Evolutionary conservation across 2,797 vertebrate species (phyloP).

Genomic region (Artibeus lituratus): DNA sequence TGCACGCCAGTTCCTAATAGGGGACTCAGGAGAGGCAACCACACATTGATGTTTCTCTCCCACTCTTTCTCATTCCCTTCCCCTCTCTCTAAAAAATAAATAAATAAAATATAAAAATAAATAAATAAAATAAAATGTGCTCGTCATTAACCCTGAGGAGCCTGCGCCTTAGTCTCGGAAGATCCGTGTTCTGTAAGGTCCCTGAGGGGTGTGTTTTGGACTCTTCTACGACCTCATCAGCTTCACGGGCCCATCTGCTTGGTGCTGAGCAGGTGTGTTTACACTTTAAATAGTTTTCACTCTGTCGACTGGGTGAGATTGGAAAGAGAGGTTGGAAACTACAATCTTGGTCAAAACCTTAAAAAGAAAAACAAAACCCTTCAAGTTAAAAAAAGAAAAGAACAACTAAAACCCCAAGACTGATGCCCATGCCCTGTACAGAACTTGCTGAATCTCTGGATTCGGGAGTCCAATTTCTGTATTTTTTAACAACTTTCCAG

Average conservation of each 20-base stretch:
- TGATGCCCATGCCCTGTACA: too few species aligned
- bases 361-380: background rate
- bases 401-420: background rate
- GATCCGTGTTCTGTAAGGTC: background rate
- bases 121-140: background rate
- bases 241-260: background rate
- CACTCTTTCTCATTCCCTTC: too few species aligned
- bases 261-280: background rate
- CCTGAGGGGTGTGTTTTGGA: background rate
- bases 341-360: background rate
- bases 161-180: background rate
- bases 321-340: background rate
- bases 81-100: too few species aligned
- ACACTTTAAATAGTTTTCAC: slow-evolving; percentile 1
- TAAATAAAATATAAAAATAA: too few species aligned
- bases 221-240: background rate
- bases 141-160: background rate
- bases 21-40: too few species aligned
- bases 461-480: background rate
- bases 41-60: too few species aligned
- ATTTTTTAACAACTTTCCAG: background rate
- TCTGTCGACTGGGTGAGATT: background rate
- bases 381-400: background rate
- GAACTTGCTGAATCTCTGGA: background rate
- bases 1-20: too few species aligned